A percentile compares a stretch with the other conserved stretches of the same genome.
Conservation (phyloP, 2,888 invertebrate genomes). For the Ditula angustiorana region DNA sequence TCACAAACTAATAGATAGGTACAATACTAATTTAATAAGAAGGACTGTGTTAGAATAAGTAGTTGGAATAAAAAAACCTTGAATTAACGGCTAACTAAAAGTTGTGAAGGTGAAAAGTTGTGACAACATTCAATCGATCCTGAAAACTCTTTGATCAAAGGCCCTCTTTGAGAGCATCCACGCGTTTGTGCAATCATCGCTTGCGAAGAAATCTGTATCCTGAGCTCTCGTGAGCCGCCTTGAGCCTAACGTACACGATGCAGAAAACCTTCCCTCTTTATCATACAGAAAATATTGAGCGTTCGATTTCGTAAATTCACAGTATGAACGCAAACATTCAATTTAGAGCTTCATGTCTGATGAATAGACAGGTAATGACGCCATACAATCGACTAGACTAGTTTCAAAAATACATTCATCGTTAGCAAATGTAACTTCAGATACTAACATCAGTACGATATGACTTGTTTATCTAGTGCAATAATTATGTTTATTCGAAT, state of each 20-base stretch:
- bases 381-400: neutral
- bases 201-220: conserved; percentile 58
- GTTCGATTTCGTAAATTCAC: conserved; percentile 34
- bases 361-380: conserved; percentile 8
- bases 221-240: conserved; percentile 47
- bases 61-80: neutral
- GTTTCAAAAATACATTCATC: conserved; percentile 5
- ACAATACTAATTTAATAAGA: neutral
- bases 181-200: conserved; percentile 69
- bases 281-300: conserved; percentile 57
- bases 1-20: neutral
- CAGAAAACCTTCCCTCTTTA: conserved; percentile 18
- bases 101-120: conserved; percentile 51
- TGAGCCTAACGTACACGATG: conserved; percentile 13
- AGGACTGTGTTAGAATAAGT: neutral
- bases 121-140: conserved; percentile 57
- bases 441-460: no score
- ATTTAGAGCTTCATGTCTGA: conserved; percentile 2
- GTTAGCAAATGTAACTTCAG: neutral
- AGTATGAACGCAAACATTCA: conserved; percentile 32
- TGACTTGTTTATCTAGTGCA: neutral
- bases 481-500: neutral
- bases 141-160: conserved; percentile 60
- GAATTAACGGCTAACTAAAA: neutral
- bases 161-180: conserved; percentile 49